Evolutionary conservation across 2,888 invertebrate species (phyloP).

Genomic region (Euphydryas editha): DNA sequence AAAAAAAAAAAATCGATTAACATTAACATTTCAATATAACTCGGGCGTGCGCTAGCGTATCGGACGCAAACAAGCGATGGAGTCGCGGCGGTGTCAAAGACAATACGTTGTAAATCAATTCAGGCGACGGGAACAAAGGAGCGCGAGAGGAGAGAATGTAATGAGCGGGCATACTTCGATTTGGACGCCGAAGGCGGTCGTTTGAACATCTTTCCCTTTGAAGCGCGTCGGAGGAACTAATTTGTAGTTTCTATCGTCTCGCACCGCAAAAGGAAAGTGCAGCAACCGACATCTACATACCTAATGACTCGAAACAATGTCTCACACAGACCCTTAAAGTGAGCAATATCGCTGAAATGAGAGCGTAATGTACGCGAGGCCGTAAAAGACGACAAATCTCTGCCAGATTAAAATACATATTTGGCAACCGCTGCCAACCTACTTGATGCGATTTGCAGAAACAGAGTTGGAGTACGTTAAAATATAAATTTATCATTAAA

Average conservation of each 20-base stretch:
- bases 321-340: slow-evolving; percentile 46
- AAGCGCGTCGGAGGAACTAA: slow-evolving; percentile 60
- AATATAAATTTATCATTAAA: slow-evolving; percentile 74
- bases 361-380: slow-evolving; percentile 42
- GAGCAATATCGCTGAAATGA: slow-evolving; percentile 43
- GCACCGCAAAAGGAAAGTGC: slow-evolving; percentile 62
- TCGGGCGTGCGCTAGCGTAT: slow-evolving; percentile 49
- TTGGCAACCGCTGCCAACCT: slow-evolving; percentile 16
- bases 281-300: slow-evolving; percentile 57
- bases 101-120: slow-evolving; percentile 77
- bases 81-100: slow-evolving; percentile 51
- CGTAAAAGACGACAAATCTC: slow-evolving; percentile 50
- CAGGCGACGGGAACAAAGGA: slow-evolving; percentile 64
- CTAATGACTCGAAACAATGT: slow-evolving; percentile 64
- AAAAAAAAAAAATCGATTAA: slow-evolving; percentile 54
- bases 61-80: slow-evolving; percentile 55
- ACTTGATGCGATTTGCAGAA: slow-evolving; percentile 22
- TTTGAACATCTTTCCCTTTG: slow-evolving; percentile 59
- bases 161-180: slow-evolving; percentile 56
- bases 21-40: slow-evolving; percentile 67
- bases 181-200: slow-evolving; percentile 62
- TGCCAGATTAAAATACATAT: slow-evolving; percentile 36
- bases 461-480: slow-evolving; percentile 58
- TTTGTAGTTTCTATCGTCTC: slow-evolving; percentile 64
- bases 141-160: slow-evolving; percentile 48